Conservation (phyloP, 2,888 invertebrate species). For the Chrysopilus asiliformis region DNA sequence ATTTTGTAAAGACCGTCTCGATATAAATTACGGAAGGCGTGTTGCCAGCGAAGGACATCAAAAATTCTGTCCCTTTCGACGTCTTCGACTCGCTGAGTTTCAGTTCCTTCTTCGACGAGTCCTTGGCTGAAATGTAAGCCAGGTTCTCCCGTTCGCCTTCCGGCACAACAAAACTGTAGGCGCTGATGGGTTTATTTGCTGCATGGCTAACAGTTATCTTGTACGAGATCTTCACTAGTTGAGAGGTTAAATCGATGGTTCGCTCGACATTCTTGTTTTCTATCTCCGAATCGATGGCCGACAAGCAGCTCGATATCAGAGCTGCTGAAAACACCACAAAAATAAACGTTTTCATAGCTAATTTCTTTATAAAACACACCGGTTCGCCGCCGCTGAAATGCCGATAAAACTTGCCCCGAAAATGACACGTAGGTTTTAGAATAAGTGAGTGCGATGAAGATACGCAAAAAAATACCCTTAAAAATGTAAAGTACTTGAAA, state of each 20-base stretch:
- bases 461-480: too few relatives aligned
- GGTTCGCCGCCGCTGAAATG: too few relatives aligned
- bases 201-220: conserved; percentile 75
- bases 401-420: too few relatives aligned
- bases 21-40: conserved; percentile 33
- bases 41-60: conserved; percentile 38
- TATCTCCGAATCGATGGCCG: conserved; percentile 42
- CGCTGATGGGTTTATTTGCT: conserved; percentile 55
- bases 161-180: conserved; percentile 55
- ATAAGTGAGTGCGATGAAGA: too few relatives aligned
- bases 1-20: conserved; percentile 63
- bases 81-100: conserved; percentile 40
- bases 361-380: too few relatives aligned
- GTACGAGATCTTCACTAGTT: conserved; percentile 70
- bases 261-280: conserved; percentile 70
- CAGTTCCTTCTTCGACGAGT: conserved; percentile 45
- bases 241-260: conserved; percentile 74
- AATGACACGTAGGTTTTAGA: too few relatives aligned
- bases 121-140: conserved; percentile 61
- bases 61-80: conserved; percentile 43
- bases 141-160: conserved; percentile 45
- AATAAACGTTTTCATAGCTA: too few relatives aligned
- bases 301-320: neutral
- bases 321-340: neutral
- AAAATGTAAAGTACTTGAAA: too few relatives aligned